phyloP scores from a whole-genome alignment of 2,888 invertebrate genomes.

The Lasius platythorax region DNA sequence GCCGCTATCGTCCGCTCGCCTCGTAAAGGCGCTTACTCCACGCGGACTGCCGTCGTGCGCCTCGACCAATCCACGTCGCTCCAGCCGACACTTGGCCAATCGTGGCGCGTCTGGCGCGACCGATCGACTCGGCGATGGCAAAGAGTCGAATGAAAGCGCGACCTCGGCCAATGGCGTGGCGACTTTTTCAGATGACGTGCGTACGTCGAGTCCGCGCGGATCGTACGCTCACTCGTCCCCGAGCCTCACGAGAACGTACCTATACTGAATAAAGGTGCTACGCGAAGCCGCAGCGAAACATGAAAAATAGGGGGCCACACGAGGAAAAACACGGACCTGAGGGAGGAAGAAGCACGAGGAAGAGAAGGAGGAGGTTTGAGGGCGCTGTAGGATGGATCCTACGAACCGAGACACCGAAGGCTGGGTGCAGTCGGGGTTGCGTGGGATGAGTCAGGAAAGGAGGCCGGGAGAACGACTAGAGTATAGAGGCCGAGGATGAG shows the following conservation, averaged over 20 bases:
- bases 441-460: slow-evolving; percentile 66
- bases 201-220: slow-evolving; percentile 82
- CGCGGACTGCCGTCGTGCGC: slow-evolving; percentile 78
- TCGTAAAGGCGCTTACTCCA: slow-evolving; percentile 82
- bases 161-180: slow-evolving; percentile 74
- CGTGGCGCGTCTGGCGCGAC: slow-evolving; percentile 51
- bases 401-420: slow-evolving; percentile 78
- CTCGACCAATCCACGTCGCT: slow-evolving; percentile 75
- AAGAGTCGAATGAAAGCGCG: slow-evolving; percentile 78
- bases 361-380: slow-evolving; percentile 62
- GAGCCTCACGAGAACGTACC: slow-evolving; percentile 71
- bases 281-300: slow-evolving; percentile 86
- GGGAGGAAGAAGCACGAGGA: slow-evolving; percentile 64
- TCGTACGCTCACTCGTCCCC: slow-evolving; percentile 57
- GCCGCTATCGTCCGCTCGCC: slow-evolving; percentile 85
- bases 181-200: slow-evolving; percentile 75
- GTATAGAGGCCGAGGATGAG: slow-evolving; percentile 80
- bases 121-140: slow-evolving; percentile 52
- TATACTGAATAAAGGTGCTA: slow-evolving; percentile 85
- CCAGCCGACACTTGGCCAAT: slow-evolving; percentile 73
- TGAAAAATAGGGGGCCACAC: slow-evolving; percentile 86
- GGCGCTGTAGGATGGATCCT: slow-evolving; percentile 77
- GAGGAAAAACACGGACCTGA: slow-evolving; percentile 84
- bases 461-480: slow-evolving; percentile 69
- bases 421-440: slow-evolving; percentile 70